A percentile compares a stretch with the other conserved stretches of the same genome.
These are phyloP conservation scores for Electrophaes corylata DNA, from an alignment of 2,888 invertebrate genomes.

Conservation along the genomic window DNA sequence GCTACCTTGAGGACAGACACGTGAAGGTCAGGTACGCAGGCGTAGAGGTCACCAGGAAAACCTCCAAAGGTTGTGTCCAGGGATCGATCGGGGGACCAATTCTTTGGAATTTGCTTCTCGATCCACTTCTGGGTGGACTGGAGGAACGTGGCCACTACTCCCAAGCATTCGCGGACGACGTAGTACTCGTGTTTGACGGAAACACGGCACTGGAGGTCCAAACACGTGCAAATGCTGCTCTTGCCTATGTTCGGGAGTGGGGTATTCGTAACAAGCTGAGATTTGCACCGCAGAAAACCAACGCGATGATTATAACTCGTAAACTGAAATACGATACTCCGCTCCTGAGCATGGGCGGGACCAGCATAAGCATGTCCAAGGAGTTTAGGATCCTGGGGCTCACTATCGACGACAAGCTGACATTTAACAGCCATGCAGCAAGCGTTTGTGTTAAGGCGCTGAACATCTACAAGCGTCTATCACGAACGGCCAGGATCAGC, in stretches of 20 bases:
- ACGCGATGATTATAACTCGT: not conserved
- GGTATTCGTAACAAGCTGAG: not conserved
- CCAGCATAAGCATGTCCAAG: not conserved
- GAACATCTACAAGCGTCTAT: not conserved
- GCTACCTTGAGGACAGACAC: not conserved
- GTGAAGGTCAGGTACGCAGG: not conserved
- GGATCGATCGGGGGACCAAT: not conserved
- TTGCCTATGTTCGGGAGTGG: not conserved
- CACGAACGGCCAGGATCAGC: not conserved
- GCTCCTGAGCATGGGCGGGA: not conserved
- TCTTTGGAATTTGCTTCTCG: not conserved
- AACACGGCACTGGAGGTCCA: not conserved
- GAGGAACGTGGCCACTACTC: not conserved
- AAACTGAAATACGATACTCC: not conserved
- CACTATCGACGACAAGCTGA: not conserved
- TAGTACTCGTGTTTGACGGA: not conserved
- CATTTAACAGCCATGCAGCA: not conserved
- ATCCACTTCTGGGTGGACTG: not conserved
- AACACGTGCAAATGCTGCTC: not conserved
- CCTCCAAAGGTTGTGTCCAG: not conserved
- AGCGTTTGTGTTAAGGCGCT: not conserved
- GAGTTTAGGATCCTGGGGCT: not conserved
- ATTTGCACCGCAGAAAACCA: not conserved
- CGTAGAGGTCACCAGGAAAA: not conserved
- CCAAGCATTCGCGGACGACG: not conserved